Base-by-base conservation (phyloP, 2,797 vertebrate species). In the Malacoctenus gilli region DNA sequence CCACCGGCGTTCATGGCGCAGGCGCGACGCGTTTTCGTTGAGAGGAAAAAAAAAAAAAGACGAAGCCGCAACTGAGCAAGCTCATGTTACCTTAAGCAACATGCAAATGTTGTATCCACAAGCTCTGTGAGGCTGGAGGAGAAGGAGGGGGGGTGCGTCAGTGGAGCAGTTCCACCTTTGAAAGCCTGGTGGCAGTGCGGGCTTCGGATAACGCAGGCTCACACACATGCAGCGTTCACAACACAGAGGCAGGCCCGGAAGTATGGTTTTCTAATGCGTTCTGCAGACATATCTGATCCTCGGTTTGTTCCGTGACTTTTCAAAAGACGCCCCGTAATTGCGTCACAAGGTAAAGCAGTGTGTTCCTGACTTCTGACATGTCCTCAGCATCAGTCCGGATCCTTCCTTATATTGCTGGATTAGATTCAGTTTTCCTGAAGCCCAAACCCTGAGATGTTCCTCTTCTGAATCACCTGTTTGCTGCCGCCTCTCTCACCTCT, bases 161-260 rank as follows among this genome's bases (percentile, higher is more conserved):
- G n/a, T 21, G 20, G 31, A 44, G 86, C 68, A 87, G 68, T 90
- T 88, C 81, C 86, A 69, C 41, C 49, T 68, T 19, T 53, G 73
- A 86, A 53, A 70, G 83, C 87, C 79, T 89, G 92, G 74, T 86
- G 91, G 91, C 91, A 85, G 88, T 93, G 87, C 90, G 81, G 79
- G 62, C 84, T 73, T 87, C 89, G 72, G 43, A 78, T 83, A 73
- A 32, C 42, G 52, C 75, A 68, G 46, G n/a, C n/a, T n/a, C n/a
- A 57, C 65, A 68, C 28, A 46, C 65, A 48, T 34, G 42, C 47
- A 71, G 6, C 63, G 61, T 50, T 30, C 59, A 59, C 50, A 48
- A 49, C 39, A 63, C 39, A 64, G 48, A 66, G 67, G 31, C 32
- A 11, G 63, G 49, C 48, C 42, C 13, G 57, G 50, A 23, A 66